These are phyloP conservation scores for Cygnus atratus DNA, from an alignment of 2,113 vertebrate species.

Conservation along the genomic window DNA sequence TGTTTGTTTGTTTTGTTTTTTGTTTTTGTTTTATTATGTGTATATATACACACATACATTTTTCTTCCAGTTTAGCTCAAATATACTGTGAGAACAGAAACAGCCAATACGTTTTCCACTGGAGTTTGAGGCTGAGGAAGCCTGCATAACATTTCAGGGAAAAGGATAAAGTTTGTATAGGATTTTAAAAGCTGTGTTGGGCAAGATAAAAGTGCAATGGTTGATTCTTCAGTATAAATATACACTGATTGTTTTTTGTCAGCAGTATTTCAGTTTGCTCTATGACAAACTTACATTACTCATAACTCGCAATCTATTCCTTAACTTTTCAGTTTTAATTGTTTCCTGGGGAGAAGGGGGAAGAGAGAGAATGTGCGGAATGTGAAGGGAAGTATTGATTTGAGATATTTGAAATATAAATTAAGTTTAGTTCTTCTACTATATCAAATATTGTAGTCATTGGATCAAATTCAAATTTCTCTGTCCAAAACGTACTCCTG, in stretches of 20 bases:
- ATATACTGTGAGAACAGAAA: constrained; percentile 3
- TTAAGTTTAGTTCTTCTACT: constrained; percentile 64
- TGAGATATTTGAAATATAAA: constrained; percentile 81
- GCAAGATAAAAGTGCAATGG: constrained; percentile 5
- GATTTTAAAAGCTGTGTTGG: constrained; percentile 30
- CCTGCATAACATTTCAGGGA: constrained; percentile 30
- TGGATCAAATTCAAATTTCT: not conserved
- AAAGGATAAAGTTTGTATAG: not conserved
- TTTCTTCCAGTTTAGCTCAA: constrained; percentile 26
- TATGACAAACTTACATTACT: constrained; percentile 70
- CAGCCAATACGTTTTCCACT: not conserved
- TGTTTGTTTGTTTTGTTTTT: too few relatives aligned
- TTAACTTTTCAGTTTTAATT: constrained; percentile 67
- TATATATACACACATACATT: not conserved
- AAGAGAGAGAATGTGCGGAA: not conserved
- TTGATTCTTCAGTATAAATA: constrained; percentile 49
- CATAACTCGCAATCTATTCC: constrained; percentile 50
- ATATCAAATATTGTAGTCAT: constrained; percentile 38
- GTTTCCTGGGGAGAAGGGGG: constrained; percentile 15
- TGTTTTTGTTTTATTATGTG: not conserved
- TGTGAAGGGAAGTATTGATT: constrained; percentile 77
- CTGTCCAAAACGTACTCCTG: not conserved
- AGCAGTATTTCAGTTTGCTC: constrained; percentile 63
- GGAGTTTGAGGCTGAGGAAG: not conserved
- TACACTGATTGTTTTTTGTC: constrained; percentile 53